Evolutionary conservation across 2,888 invertebrate genomes (phyloP), one percentile per base, ranked within the genome.

Genomic region (Cryptocephalus primarius): DNA sequence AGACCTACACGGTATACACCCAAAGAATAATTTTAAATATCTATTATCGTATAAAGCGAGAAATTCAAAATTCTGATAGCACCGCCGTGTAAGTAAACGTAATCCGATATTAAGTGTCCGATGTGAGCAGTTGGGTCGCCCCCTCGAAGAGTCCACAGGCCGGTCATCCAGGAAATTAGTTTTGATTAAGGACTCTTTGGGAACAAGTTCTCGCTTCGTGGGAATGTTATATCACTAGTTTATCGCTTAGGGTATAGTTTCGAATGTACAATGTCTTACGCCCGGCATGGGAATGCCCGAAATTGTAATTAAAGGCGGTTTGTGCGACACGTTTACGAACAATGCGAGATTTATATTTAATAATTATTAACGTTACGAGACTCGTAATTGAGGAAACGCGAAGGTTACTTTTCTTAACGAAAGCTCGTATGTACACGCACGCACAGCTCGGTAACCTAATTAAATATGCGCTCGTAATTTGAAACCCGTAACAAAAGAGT

Each of bases 111-210:
- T 22, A 22, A 22, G 22, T 6, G 22, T 22, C 6, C 22, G 22
- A 22, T 22, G 22, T 12, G 44, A 12, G 48, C 48, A 48, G 44
- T 48, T 44, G n/a, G 22, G 39, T n/a, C 36, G 34, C 34, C 9
- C 43, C 49, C 12, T 31, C 22, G 34, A 49, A 53, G 50, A 58
- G 58, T 55, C 56, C 55, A 52, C 54, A 58, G 55, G 50, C 58
- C 59, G 62, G 62, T 62, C 63, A 60, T 59, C 62, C 63, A 60
- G 64, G 64, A 67, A 67, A 68, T 67, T 67, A 68, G 63, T 66
- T 67, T 66, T 67, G 67, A 67, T 67, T 67, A 68, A 66, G 57
- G 63, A 58, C 55, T 53, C 46, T 54, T 50, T 45, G 51, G 48
- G 49, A 49, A 51, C 48, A 48, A 53, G 43, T 52, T 53, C 47